Conservation (phyloP, 2,113 vertebrate species). For the Ranitomeya variabilis region DNA sequence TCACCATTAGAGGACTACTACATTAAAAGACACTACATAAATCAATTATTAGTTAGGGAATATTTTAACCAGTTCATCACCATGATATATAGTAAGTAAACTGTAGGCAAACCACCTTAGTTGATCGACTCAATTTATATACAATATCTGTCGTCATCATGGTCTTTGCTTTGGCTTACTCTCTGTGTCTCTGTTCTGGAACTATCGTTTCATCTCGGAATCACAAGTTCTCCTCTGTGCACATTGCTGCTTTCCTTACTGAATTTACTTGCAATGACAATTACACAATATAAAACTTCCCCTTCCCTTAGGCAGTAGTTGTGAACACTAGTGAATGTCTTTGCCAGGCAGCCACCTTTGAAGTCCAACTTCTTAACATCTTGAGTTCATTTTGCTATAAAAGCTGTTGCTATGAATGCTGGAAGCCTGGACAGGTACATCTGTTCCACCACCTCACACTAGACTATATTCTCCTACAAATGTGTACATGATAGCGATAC, state of each 20-base stretch:
- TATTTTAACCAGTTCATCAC: neutral
- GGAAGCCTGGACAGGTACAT: slow-evolving; percentile 21
- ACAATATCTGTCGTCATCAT: neutral
- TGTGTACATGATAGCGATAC: slow-evolving; percentile 30
- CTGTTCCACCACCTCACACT: slow-evolving; percentile 21
- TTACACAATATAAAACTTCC: slow-evolving; percentile 29
- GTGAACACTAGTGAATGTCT: slow-evolving; percentile 48
- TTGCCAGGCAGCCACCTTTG: slow-evolving; percentile 51
- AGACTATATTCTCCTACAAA: slow-evolving; percentile 12
- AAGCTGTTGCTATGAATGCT: slow-evolving; percentile 39
- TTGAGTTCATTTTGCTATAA: slow-evolving; percentile 58
- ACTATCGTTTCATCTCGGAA: neutral
- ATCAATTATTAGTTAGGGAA: neutral
- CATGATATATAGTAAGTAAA: neutral
- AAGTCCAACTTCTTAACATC: slow-evolving; percentile 61
- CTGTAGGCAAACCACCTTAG: neutral
- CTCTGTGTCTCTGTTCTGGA: neutral
- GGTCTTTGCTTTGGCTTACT: neutral
- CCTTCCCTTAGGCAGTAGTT: slow-evolving; percentile 7
- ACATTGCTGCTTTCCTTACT: neutral
- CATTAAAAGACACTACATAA: neutral
- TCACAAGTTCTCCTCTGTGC: neutral
- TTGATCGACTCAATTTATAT: neutral
- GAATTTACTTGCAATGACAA: slow-evolving; percentile 22
- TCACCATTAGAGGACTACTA: too few relatives aligned